A percentile compares a stretch with the other conserved stretches of the same genome.
phyloP scores from a whole-genome alignment of 2,797 vertebrate genomes.

The Chelmon rostratus region DNA sequence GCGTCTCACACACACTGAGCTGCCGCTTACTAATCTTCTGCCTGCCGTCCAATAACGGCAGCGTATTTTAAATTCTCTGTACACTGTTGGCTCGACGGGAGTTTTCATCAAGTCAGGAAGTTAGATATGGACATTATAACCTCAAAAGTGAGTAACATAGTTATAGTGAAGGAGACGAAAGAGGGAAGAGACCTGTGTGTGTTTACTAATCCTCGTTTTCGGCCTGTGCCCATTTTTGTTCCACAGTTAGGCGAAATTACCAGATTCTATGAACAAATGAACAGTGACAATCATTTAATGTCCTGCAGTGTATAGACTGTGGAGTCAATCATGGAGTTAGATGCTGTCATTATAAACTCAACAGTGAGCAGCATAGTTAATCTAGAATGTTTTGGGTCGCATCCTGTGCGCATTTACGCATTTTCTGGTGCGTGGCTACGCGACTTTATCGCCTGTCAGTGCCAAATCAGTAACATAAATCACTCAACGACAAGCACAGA shows the following conservation, averaged over 20 bases:
- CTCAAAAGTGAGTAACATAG: neutral
- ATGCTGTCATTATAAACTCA: neutral
- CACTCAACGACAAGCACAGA: neutral
- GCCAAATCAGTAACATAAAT: neutral
- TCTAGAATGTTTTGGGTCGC: neutral
- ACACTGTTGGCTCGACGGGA: neutral
- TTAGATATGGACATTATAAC: neutral
- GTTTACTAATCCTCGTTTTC: too few relatives aligned
- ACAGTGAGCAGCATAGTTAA: too few relatives aligned
- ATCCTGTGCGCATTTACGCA: constrained; percentile 7
- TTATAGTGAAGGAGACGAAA: neutral
- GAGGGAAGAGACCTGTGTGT: rapidly evolving
- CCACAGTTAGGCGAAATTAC: rapidly evolving
- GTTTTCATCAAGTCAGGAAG: neutral
- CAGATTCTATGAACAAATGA: neutral
- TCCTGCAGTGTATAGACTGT: neutral
- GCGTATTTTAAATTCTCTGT: neutral
- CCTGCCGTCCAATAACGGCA: constrained; percentile 7
- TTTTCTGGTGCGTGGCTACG: neutral
- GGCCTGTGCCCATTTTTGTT: neutral
- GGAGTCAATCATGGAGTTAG: neutral
- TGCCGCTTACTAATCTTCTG: neutral
- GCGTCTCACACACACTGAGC: neutral
- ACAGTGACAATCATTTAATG: neutral
- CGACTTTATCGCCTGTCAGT: neutral